Evolutionary conservation across 1,140 invertebrate species (phyloP).

Genomic region (Himalopsyche phryganea): DNA sequence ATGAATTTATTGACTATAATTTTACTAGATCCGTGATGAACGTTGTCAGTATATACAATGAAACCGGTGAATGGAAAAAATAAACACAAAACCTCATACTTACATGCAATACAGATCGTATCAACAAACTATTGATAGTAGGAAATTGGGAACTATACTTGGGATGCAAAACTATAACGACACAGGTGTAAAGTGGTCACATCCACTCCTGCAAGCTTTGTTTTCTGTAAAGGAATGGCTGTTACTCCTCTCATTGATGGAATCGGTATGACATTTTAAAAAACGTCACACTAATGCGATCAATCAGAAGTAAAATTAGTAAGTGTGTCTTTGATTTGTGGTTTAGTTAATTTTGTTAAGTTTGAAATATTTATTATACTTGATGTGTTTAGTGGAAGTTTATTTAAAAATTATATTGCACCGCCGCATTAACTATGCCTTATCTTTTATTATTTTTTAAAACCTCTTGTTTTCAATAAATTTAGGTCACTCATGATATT

Average conservation of each 20-base stretch:
- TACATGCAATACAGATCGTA: too few species aligned
- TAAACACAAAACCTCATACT: too few species aligned
- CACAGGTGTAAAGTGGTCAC: constrained; percentile 18
- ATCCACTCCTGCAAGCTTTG: constrained; percentile 27
- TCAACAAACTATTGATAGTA: too few species aligned
- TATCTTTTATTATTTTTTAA: too few species aligned
- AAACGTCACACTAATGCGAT: background rate
- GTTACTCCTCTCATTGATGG: constrained; percentile 10
- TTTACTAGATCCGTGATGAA: too few species aligned
- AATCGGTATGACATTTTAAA: background rate
- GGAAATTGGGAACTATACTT: too few species aligned
- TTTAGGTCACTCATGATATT: too few species aligned
- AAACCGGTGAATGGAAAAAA: too few species aligned
- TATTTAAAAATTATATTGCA: constrained; percentile 25
- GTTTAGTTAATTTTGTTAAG: constrained; percentile 34
- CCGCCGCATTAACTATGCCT: constrained; percentile 13
- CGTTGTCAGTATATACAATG: too few species aligned
- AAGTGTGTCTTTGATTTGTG: constrained; percentile 35
- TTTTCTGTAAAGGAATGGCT: constrained; percentile 34
- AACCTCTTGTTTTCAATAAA: background rate
- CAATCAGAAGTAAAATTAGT: constrained; percentile 23
- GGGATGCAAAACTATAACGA: background rate
- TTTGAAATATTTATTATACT: constrained; percentile 32
- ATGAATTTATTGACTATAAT: too few species aligned
- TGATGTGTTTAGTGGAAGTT: constrained; percentile 34